Base-by-base conservation (phyloP, 2,888 invertebrate genomes). In the Drosophila cracens region DNA sequence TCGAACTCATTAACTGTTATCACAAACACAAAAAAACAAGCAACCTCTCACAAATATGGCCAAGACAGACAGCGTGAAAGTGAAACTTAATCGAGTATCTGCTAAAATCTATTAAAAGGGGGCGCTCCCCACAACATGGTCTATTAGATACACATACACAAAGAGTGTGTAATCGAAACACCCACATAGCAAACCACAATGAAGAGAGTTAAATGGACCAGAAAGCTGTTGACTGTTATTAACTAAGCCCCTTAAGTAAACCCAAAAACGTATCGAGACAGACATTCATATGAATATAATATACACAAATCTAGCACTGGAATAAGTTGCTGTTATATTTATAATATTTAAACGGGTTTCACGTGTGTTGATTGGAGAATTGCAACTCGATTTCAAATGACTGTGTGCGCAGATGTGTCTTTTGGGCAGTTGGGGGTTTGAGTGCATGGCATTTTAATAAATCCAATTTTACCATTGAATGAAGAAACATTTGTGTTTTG, bases 391-490 rank as follows among this genome's bases (percentile, higher is more conserved):
- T 63, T 63, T 43, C 16, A 68, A 36, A 38, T 31, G 31, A 25
- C 34, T 25, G 4, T 56, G 27, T 21, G 61, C 18, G 25, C 46
- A 56, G 48, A 38, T 40, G 64, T 31, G 13, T 36, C 27, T 27
- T 8, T 33, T 21, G 49, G 49, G 29, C 10, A 13, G 4, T 25
- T 36, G 18, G 54, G 25, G 25, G 27, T 8, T 8, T 31, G 34
- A 6, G 31, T n/a, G 38, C 10, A 11, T 33, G 33, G 40, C 63
- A 63, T 65, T 64, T 75, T 70, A 56, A 76, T 86, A 88, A 88
- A 88, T 88, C 89, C 82, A 75, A 87, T 83, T 86, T 83, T 63
- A 65, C 60, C 75, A 84, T 84, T 66, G 70, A 84, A 87, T 83
- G 49, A 70, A 66, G 70, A 79, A 73, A 53, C 48, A 76, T 61